These are phyloP conservation scores for Prolemur simus DNA, from an alignment of 2,113 vertebrate genomes.

Conservation along the genomic window DNA sequence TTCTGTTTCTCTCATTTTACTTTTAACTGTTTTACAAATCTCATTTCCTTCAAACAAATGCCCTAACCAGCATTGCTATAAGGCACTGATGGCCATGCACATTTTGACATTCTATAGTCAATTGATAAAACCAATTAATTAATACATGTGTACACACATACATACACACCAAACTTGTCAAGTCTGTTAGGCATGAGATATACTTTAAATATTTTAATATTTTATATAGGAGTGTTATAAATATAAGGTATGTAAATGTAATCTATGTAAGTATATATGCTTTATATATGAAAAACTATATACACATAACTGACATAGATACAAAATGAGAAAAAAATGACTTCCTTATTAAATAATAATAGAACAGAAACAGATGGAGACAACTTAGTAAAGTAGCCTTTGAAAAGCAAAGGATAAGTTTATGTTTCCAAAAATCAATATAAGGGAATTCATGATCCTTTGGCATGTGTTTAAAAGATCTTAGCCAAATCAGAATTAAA, in stretches of 20 bases:
- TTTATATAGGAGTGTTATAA: neutral
- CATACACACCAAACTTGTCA: neutral
- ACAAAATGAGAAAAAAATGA: neutral
- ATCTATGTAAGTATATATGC: neutral
- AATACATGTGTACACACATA: neutral
- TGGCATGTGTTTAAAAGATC: neutral
- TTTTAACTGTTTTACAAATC: neutral
- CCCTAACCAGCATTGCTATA: neutral
- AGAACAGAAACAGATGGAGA: neutral
- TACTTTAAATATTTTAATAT: neutral
- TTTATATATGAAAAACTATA: neutral
- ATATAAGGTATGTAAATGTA: neutral
- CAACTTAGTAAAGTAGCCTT: neutral
- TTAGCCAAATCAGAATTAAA: neutral
- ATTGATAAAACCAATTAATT: neutral
- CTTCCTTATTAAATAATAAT: neutral
- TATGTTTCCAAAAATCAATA: neutral
- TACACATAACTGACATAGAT: neutral
- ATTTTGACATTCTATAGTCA: neutral
- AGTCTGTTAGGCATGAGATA: neutral
- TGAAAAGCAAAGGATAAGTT: neutral
- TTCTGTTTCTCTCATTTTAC: neutral
- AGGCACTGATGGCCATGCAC: neutral
- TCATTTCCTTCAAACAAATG: neutral
- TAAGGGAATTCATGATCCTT: neutral